Evolutionary conservation across 2,113 vertebrate species (phyloP), one percentile per base, ranked within the genome.

Genomic region (Microcebus tavaratra): DNA sequence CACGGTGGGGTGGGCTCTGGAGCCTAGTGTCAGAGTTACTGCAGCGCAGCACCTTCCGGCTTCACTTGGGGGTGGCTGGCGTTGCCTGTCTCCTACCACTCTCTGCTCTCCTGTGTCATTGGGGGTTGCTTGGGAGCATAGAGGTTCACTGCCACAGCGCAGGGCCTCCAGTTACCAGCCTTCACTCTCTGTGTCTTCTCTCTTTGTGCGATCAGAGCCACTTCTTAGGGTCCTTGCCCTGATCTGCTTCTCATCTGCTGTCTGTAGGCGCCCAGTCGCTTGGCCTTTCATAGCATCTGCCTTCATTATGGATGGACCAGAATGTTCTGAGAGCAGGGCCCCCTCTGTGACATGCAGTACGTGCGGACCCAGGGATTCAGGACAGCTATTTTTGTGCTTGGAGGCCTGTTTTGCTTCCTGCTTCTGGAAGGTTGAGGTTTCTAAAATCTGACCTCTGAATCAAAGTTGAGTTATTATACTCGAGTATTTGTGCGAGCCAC

Each of bases 351-450:
- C 29, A 42, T 10, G 27, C 14, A 15, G 36, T 29, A 10, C 31
- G 1, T 13, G 25, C 1, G 2, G 29, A 21, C n/a, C 34, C 15
- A 6, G 78, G 81, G n/a, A 84, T 57, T 79, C 1, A 6, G 39
- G 72, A 31, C 3, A 0, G 45, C 36, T 55, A 0, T 31, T 85
- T 91, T 42, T 85, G 87, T 89, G 59, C 39, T 21, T 36, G 13
- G 70, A 92, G 84, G 72, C 39, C 68, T 45, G 36, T 84, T 79
- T 82, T 50, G 61, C 70, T 82, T 80, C 6, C 0, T 89, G 72
- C 53, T 95, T 80, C 76, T n/a, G 39, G 42, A 89, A 55, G 45
- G 48, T 82, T 55, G 39, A 83, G 73, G 81, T 93, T 93, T 95
- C 50, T 90, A 21, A 89, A 79, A 72, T 80, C 70, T 61, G 81